A percentile compares a stretch with the other conserved stretches of the same genome.
phyloP scores from a whole-genome alignment of 2,888 invertebrate species.

The Drosophila limbata region DNA sequence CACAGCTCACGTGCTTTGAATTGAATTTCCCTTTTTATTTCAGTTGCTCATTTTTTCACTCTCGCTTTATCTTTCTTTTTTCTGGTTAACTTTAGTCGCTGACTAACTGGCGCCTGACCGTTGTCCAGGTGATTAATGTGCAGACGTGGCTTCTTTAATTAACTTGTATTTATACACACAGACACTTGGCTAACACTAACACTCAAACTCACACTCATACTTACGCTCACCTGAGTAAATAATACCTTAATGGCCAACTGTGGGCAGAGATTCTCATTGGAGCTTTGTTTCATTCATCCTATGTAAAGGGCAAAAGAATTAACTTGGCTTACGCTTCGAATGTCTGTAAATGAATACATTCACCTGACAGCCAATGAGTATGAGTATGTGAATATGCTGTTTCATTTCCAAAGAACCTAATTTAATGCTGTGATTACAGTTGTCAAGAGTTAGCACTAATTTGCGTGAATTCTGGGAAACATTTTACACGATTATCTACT shows the following conservation, averaged over 20 bases:
- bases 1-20: slow-evolving; percentile 65
- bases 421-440: slow-evolving; percentile 38
- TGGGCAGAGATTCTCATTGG: slow-evolving; percentile 39
- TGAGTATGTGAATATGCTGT: slow-evolving; percentile 25
- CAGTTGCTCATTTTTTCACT: background rate
- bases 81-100: slow-evolving; percentile 41
- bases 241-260: slow-evolving; percentile 49
- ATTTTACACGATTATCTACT: slow-evolving; percentile 4
- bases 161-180: slow-evolving; percentile 68
- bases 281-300: slow-evolving; percentile 12
- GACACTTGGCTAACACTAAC: slow-evolving; percentile 18
- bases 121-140: slow-evolving; percentile 78
- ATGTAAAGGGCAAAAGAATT: slow-evolving; percentile 7
- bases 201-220: slow-evolving; percentile 4
- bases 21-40: slow-evolving; percentile 51
- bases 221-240: slow-evolving; percentile 22
- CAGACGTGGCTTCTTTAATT: slow-evolving; percentile 74
- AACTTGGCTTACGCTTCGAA: slow-evolving; percentile 16
- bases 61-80: slow-evolving; percentile 10
- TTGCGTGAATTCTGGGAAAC: background rate
- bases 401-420: slow-evolving; percentile 43
- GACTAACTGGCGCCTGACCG: slow-evolving; percentile 53
- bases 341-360: slow-evolving; percentile 49
- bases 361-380: slow-evolving; percentile 29
- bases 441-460: slow-evolving; percentile 17